Conservation (phyloP, 2,113 vertebrate genomes). For the Eulemur macaco region DNA sequence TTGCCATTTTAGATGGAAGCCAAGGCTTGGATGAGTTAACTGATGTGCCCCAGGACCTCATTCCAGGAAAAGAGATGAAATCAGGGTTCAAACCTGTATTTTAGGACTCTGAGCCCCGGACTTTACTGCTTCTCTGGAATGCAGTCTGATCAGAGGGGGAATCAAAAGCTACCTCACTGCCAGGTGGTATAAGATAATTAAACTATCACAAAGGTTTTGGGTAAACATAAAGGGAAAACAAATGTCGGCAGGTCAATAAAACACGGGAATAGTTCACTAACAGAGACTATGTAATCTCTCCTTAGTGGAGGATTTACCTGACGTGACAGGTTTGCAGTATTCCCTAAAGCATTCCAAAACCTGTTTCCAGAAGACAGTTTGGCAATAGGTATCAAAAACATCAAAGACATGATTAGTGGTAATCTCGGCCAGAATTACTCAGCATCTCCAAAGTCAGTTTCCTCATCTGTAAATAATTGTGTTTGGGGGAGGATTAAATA, state of each 20-base stretch:
- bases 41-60: not conserved
- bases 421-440: not conserved
- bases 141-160: not conserved
- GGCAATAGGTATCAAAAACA: not conserved
- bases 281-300: not conserved
- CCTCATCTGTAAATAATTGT: slow-evolving; percentile 26
- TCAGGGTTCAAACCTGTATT: not conserved
- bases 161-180: not conserved
- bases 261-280: not conserved
- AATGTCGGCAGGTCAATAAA: not conserved
- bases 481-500: slow-evolving; percentile 22
- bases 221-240: not conserved
- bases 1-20: not conserved
- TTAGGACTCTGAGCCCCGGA: not conserved
- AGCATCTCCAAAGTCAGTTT: not conserved
- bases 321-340: not conserved
- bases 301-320: not conserved
- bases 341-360: not conserved
- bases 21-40: not conserved
- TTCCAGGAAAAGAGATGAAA: not conserved
- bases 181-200: not conserved
- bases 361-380: not conserved
- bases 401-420: not conserved
- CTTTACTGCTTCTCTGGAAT: not conserved
- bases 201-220: not conserved